Percentiles rank a stretch among this genome's conserved stretches.
These are phyloP conservation scores for Momotus momota DNA, from an alignment of 2,797 vertebrate species.

Conservation along the genomic window DNA sequence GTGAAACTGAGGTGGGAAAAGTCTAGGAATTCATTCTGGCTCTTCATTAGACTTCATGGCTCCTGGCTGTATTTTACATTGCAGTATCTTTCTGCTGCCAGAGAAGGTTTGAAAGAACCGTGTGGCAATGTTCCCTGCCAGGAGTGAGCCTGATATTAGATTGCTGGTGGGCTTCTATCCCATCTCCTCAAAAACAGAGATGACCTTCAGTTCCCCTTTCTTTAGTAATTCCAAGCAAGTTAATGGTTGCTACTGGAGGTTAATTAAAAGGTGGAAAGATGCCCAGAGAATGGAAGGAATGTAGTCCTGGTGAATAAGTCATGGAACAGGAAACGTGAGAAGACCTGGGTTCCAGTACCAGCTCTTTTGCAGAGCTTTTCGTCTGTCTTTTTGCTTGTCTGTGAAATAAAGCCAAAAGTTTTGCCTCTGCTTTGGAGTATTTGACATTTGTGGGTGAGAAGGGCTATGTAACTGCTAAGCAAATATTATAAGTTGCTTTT, in stretches of 20 bases:
- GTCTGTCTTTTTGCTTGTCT: not conserved
- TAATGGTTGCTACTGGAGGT: slow-evolving; percentile 39
- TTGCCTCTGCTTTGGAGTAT: not conserved
- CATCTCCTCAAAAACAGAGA: slow-evolving; percentile 46
- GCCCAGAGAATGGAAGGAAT: slow-evolving; percentile 30
- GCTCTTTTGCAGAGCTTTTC: not conserved
- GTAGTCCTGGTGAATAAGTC: not conserved
- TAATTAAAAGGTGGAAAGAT: slow-evolving; percentile 50
- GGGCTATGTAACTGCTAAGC: not conserved
- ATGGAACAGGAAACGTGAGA: slow-evolving; percentile 6
- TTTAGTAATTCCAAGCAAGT: slow-evolving; percentile 18
- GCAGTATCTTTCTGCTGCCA: slow-evolving; percentile 36
- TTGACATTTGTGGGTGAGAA: not conserved
- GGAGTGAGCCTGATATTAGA: slow-evolving; percentile 22
- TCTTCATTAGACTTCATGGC: slow-evolving; percentile 64
- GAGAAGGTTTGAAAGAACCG: slow-evolving; percentile 34
- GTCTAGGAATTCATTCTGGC: slow-evolving; percentile 54
- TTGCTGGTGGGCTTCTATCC: slow-evolving; percentile 36
- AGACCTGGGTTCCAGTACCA: not conserved
- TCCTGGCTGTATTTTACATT: slow-evolving; percentile 48
- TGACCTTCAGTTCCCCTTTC: slow-evolving; percentile 48
- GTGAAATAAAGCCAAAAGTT: not conserved
- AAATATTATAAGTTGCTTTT: not conserved
- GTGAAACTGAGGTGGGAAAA: slow-evolving; percentile 45
- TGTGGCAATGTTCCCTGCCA: slow-evolving; percentile 12